These are phyloP conservation scores for Dryococelus australis DNA, from an alignment of 2,888 invertebrate genomes.

Conservation along the genomic window DNA sequence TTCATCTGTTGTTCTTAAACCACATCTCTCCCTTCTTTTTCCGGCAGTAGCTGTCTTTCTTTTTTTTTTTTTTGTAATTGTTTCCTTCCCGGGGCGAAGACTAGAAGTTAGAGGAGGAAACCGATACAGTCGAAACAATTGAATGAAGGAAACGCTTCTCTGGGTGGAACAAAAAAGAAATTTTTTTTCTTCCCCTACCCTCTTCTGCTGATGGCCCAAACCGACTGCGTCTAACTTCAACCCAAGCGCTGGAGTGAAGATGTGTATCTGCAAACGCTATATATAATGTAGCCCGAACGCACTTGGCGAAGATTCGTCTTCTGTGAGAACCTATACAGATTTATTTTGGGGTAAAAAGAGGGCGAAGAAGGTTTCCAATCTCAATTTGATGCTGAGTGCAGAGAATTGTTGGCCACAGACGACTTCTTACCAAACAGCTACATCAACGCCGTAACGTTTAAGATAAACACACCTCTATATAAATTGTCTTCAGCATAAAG, in stretches of 20 bases:
- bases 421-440: too few species aligned
- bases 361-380: not conserved
- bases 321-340: too few species aligned
- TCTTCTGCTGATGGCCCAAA: not conserved
- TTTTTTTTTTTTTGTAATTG: not conserved
- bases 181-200: not conserved
- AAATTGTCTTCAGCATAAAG: too few species aligned
- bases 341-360: not conserved
- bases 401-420: not conserved
- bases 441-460: too few species aligned
- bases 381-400: not conserved
- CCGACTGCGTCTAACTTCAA: not conserved
- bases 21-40: not conserved
- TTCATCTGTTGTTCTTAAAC: slow-evolving; percentile 1
- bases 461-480: too few species aligned
- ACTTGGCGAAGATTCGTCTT: too few species aligned
- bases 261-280: not conserved
- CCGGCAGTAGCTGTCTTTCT: not conserved
- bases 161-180: not conserved
- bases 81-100: not conserved
- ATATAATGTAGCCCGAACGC: not conserved
- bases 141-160: not conserved
- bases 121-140: slow-evolving; percentile 8
- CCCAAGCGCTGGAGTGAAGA: not conserved
- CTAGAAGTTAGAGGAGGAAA: not conserved